These are phyloP conservation scores for Podabrus alpinus DNA, from an alignment of 2,888 invertebrate genomes.

Conservation along the genomic window DNA sequence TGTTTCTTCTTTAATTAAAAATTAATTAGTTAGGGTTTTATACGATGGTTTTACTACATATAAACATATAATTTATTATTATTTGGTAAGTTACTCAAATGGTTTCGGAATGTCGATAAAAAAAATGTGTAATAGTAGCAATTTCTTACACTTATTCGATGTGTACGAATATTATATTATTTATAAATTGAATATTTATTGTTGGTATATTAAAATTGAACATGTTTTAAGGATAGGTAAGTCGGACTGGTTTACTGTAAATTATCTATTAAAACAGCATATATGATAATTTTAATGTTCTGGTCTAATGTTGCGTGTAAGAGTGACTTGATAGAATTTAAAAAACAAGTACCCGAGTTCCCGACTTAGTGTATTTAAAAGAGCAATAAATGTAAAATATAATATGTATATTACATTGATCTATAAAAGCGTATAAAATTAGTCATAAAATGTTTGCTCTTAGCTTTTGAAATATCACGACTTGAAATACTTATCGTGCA, in stretches of 20 bases:
- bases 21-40: no score
- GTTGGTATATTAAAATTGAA: neutral
- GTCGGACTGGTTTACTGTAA: neutral
- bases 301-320: neutral
- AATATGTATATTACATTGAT: conserved; percentile 5
- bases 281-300: neutral
- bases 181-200: neutral
- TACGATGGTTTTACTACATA: no score
- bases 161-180: neutral
- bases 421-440: conserved; percentile 10
- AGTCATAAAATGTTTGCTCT: conserved; percentile 2
- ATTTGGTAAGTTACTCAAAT: no score
- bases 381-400: neutral
- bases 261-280: neutral
- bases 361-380: neutral
- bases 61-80: no score
- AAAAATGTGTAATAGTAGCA: no score
- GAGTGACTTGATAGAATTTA: neutral
- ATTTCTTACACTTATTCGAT: neutral
- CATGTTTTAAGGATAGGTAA: neutral
- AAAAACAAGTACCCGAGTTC: neutral
- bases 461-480: conserved; percentile 12
- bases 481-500: conserved; percentile 11
- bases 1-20: no score
- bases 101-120: no score